Evolutionary conservation across 2,113 vertebrate genomes (phyloP), one percentile per base, ranked within the genome.

Genomic region (Enhydra lutris): DNA sequence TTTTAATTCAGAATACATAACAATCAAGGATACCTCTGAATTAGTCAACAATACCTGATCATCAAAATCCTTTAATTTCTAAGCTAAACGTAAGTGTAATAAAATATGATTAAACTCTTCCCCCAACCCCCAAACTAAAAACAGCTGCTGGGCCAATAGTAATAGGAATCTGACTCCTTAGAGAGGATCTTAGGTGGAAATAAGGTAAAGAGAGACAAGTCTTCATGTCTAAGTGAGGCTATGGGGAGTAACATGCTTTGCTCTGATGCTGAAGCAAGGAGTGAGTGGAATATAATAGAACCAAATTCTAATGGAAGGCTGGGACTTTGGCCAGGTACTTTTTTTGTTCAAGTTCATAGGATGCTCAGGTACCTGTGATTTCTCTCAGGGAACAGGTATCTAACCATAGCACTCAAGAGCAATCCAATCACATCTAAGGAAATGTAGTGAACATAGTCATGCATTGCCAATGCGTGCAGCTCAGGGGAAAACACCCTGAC

Each of bases 61-160:
- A 26, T 89, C 57, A 80, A 79, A 67, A 97, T 74, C 5, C 13
- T 84, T 91, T 84, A 63, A 93, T 84, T 87, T 96, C 76, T 94
- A 76, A 94, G 15, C 78, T 82, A 52, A 90, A 86, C 20, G 14
- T 50, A 76, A 82, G 11, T 45, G 15, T 15, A 52, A 61, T 61
- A 88, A 94, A 88, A 34, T 14, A 74, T 14, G 20, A 74, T 88
- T 89, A 50, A 90, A 55, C 12, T 42, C 21, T 71, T 71, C n/a
- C 4, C 9, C 1, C 42, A 18, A 8, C 7, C 1, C 34, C 10
- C 17, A 79, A 87, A 24, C 24, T 85, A 36, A 76, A 81, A 82
- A 39, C 67, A 59, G 2, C 21, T 91, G 4, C 12, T 15, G 3
- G 20, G 5, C 11, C 34, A 80, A 34, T 76, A 92, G 24, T 45